Conservation (phyloP, 2,888 invertebrate species). For the Rhagonycha lutea region DNA sequence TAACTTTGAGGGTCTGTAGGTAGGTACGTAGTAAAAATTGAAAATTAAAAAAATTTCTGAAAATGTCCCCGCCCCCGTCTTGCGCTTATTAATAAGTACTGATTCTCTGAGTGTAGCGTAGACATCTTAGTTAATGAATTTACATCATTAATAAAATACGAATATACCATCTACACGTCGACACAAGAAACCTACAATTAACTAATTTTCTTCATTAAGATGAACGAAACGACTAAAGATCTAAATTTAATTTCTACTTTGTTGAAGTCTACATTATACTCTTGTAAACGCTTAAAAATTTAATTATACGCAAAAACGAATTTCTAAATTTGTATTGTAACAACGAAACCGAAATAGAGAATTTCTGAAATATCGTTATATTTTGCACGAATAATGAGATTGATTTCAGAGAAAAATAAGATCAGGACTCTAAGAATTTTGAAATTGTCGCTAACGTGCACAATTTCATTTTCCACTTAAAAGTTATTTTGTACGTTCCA, state of each 20-base stretch:
- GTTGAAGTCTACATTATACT: neutral
- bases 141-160: slow-evolving; percentile 17
- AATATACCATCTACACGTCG: slow-evolving; percentile 23
- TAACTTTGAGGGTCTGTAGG: neutral
- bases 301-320: neutral
- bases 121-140: neutral
- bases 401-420: neutral
- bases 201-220: slow-evolving; percentile 5
- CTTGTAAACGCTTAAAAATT: neutral
- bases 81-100: neutral
- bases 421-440: neutral
- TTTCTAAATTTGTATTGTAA: neutral
- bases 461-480: neutral
- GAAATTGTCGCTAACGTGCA: neutral
- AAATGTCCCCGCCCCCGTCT: neutral
- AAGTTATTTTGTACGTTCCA: neutral
- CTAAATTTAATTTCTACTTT: neutral
- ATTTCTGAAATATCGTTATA: neutral
- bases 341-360: neutral
- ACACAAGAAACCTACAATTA: slow-evolving; percentile 17
- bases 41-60: neutral
- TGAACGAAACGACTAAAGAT: neutral
- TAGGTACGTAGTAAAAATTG: no score
- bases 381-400: neutral
- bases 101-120: neutral